Conservation (phyloP, 2,113 vertebrate species). For the Marmota monax region DNA sequence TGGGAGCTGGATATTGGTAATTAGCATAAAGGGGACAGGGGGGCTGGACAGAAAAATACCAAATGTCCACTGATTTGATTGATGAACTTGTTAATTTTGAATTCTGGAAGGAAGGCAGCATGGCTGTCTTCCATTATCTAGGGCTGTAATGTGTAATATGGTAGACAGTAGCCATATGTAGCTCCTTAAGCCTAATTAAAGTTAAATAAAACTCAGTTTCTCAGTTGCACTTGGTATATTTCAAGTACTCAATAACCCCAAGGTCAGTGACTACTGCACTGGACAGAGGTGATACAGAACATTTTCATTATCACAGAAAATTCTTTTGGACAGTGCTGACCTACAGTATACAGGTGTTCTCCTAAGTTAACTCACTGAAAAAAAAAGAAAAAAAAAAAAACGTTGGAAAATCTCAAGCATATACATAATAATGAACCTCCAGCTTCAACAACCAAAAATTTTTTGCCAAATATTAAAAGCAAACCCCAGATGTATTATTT, state of each 20-base stretch:
- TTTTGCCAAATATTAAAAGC: background rate
- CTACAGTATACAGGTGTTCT: background rate
- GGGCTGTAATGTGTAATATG: background rate
- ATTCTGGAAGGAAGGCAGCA: background rate
- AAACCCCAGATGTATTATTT: background rate
- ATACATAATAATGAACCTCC: background rate
- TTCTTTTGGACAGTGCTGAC: background rate
- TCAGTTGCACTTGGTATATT: background rate
- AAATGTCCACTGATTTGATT: background rate
- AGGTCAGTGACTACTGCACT: background rate
- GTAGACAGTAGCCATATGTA: background rate
- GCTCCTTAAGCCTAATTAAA: constrained; percentile 36
- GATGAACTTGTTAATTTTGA: background rate
- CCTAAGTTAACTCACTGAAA: background rate
- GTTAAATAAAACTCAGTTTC: background rate
- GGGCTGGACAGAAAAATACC: background rate
- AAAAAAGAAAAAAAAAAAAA: background rate
- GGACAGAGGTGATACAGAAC: background rate
- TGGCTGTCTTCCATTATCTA: background rate
- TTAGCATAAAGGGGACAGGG: background rate
- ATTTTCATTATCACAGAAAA: constrained; percentile 9
- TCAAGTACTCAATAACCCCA: background rate
- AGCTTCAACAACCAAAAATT: background rate
- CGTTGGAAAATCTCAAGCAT: constrained; percentile 29
- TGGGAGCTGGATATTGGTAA: background rate